Evolutionary conservation across 2,113 vertebrate genomes (phyloP).

Genomic region (Heterochromis multidens): DNA sequence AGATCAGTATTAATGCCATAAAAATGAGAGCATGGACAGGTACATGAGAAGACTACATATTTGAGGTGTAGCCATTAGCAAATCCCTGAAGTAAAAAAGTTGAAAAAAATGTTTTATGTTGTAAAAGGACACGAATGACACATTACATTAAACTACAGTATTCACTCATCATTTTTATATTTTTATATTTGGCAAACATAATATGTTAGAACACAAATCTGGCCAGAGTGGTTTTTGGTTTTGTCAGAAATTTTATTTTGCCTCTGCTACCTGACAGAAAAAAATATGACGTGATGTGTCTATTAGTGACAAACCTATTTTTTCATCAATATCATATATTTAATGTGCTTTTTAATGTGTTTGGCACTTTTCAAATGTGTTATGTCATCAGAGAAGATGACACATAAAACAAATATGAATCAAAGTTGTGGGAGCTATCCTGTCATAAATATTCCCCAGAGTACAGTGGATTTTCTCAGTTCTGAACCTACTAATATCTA

Average conservation of each 20-base stretch:
- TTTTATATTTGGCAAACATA: background rate
- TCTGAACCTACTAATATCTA: background rate
- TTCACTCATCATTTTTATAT: background rate
- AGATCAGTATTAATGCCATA: background rate
- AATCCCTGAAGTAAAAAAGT: background rate
- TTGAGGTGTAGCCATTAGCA: background rate
- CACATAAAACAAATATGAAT: background rate
- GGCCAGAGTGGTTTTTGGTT: constrained; percentile 6
- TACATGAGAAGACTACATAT: background rate
- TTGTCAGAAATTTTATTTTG: background rate
- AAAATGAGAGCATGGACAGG: background rate
- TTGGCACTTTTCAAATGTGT: background rate
- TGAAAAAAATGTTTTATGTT: background rate
- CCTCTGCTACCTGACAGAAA: background rate
- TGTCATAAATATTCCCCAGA: background rate
- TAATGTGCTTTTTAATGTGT: background rate
- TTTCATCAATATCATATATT: background rate
- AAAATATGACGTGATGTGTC: background rate
- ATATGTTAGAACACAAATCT: constrained; percentile 26
- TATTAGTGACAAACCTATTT: background rate
- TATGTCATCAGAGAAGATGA: background rate
- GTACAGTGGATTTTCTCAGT: background rate
- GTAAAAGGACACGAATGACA: background rate
- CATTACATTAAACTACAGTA: constrained; percentile 14
- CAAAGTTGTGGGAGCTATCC: background rate